Base-by-base conservation (phyloP, 1,140 invertebrate species). In the Phthorimaea operculella region DNA sequence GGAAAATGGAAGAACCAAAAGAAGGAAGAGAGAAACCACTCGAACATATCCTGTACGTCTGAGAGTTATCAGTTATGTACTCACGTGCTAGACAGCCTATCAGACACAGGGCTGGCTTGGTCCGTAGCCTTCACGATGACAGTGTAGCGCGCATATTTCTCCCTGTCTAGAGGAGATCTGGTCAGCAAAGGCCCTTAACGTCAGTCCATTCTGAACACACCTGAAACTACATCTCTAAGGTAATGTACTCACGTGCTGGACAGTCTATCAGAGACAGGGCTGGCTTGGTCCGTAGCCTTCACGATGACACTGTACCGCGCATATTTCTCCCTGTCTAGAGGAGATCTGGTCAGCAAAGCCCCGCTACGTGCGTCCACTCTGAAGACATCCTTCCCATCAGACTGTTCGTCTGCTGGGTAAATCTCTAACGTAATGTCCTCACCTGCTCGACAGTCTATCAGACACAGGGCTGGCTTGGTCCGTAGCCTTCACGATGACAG, bases 251-350 rank as follows among this genome's bases (percentile, higher is more conserved):
- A 88, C 58, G 92, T 93, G 1, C 95, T 90, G 5, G 92, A 92
- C 66, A 90, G 89, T 59, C 94, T 87, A 28, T 90, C 88, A 33
- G 89, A 87, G 4, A 90, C 87, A 0, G 92, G 90, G 4, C 89
- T 91, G 0, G 95, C 94, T 70, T 92, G 89, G 77, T 98, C 97
- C 0, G 90, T 90, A 0, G 96, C 96, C 56, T 91, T 90, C 0
- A 98, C 90, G 6, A 95, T 89, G 0, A 99, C 84, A 1, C 93
- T 93, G 70, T 98, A 99, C 45, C 93, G 88, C 45, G 96, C 91
- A 5, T 92, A 91, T 6, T 89, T 91, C 86, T 99, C 98, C 21
- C 96, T 88, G 79, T 99, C 98, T 4, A 99, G 78, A 0, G 90
- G 77, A 10, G 91, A 88, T 49, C 95, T 90, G 0, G 94, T 98